A percentile compares a stretch with the other conserved stretches of the same genome.
These are phyloP conservation scores for Odocoileus hemionus DNA, from an alignment of 2,113 vertebrate genomes.

Conservation along the genomic window DNA sequence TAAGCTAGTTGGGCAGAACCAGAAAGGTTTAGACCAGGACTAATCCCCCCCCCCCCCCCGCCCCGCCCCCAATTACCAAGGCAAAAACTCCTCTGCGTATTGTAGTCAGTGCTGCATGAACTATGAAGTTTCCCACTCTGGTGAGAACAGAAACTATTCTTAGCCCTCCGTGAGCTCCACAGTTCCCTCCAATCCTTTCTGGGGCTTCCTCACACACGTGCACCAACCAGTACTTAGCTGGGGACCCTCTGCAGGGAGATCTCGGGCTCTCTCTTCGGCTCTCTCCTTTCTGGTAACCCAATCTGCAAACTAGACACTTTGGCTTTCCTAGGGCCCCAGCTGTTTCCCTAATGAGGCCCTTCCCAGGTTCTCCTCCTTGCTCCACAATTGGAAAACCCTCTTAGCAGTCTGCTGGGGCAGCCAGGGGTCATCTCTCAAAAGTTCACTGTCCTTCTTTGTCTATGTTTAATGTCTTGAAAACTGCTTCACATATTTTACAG, in stretches of 20 bases:
- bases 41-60: background rate
- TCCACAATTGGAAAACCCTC: background rate
- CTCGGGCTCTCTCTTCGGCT: background rate
- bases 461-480: background rate
- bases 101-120: background rate
- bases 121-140: background rate
- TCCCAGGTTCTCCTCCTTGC: background rate
- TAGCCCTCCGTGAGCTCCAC: background rate
- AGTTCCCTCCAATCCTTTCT: background rate
- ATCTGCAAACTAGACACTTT: background rate
- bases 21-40: background rate
- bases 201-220: background rate
- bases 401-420: background rate
- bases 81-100: background rate
- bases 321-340: background rate
- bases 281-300: background rate
- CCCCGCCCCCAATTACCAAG: background rate
- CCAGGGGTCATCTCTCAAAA: background rate
- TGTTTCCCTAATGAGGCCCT: background rate
- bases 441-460: background rate
- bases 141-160: background rate
- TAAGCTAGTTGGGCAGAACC: background rate
- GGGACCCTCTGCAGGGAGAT: background rate
- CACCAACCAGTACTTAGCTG: background rate
- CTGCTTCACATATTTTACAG: background rate